phyloP scores from a whole-genome alignment of 37 sponge, comb jelly and placozoan genomes.

The Cliona cf. orientalis region DNA sequence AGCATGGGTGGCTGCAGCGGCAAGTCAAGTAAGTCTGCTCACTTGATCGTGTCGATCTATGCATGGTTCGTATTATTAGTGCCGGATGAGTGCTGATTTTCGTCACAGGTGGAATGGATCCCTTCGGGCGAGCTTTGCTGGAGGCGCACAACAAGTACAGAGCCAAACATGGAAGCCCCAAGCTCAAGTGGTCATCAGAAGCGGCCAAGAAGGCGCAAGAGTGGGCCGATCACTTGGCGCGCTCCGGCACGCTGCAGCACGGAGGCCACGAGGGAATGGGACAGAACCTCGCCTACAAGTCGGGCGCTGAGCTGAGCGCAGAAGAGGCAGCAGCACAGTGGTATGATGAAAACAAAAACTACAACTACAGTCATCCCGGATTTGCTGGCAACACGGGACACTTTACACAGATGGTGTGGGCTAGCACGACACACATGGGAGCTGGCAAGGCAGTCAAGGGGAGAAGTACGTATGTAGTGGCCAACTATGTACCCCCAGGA shows the following conservation, averaged over 20 bases:
- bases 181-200: conserved; percentile 59
- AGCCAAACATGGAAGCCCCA: conserved; percentile 73
- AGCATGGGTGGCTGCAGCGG: not conserved
- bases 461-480: conserved; percentile 64
- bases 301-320: conserved; percentile 60
- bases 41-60: no score
- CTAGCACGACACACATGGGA: conserved; percentile 76
- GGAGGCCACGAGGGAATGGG: conserved; percentile 80
- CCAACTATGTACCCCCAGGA: conserved; percentile 86
- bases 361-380: conserved; percentile 73
- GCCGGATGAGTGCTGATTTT: no score
- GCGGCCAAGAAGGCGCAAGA: conserved; percentile 69
- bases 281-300: conserved; percentile 79
- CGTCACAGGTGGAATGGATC: no score
- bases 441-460: conserved; percentile 47
- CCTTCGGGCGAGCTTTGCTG: conserved; percentile 60
- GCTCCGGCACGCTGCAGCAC: conserved; percentile 63
- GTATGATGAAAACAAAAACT: conserved; percentile 86
- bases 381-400: conserved; percentile 85
- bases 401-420: conserved; percentile 96
- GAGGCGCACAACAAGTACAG: conserved; percentile 77
- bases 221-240: conserved; percentile 87
- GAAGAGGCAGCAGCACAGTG: conserved; percentile 65
- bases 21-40: no score
- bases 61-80: no score